These are phyloP conservation scores for Bombus sibiricus DNA, from an alignment of 1,140 invertebrate species.

Conservation along the genomic window DNA sequence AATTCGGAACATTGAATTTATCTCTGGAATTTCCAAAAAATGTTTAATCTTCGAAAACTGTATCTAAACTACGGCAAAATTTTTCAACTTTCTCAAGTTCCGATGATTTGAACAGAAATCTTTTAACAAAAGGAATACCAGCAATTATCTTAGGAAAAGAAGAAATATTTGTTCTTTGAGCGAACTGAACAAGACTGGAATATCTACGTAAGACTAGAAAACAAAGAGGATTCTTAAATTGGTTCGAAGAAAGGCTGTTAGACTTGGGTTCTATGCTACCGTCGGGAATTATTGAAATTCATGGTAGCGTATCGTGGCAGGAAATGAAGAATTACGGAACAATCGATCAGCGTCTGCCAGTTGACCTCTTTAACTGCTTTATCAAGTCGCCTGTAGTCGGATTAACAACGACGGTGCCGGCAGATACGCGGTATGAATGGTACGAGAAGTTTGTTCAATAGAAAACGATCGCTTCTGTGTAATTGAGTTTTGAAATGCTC, in stretches of 20 bases:
- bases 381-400: constrained; percentile 39
- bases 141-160: neutral
- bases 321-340: constrained; percentile 56
- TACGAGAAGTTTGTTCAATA: constrained; percentile 7
- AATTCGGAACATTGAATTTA: neutral
- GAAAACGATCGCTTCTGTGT: neutral
- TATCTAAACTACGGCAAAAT: too few relatives aligned
- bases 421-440: constrained; percentile 28
- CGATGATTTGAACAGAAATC: too few relatives aligned
- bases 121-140: too few relatives aligned
- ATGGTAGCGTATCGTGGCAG: constrained; percentile 40
- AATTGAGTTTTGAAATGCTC: constrained; percentile 10
- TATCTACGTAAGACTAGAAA: neutral
- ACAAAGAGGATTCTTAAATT: neutral
- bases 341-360: constrained; percentile 52
- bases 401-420: constrained; percentile 16
- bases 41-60: too few relatives aligned
- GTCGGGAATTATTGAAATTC: constrained; percentile 39
- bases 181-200: neutral
- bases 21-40: neutral
- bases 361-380: constrained; percentile 54
- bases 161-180: too few relatives aligned
- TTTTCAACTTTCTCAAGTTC: too few relatives aligned
- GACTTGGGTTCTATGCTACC: neutral
- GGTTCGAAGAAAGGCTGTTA: neutral